Base-by-base conservation (phyloP, 2,113 vertebrate species). In the Petroica traversi region DNA sequence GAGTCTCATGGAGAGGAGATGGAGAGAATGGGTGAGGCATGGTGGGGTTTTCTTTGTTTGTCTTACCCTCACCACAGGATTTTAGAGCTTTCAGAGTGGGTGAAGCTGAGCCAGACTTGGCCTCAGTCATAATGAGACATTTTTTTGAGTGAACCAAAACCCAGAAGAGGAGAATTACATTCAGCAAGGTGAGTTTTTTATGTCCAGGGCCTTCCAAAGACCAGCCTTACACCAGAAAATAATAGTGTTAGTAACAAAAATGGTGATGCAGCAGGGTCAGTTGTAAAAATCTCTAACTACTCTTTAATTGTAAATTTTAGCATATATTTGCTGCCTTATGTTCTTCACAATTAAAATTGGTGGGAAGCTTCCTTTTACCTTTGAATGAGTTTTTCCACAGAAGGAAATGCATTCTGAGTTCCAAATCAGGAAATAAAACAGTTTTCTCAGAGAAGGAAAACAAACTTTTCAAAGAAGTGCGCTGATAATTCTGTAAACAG, bases 321-420 rank as follows among this genome's bases (percentile, higher is more conserved):
- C 4, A 1, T 34, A 0, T 31, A 17, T 82, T 91, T 85, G 38
- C 62, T 54, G 23, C 43, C 8, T 55, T 34, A 4, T 2, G 4
- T 33, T 79, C 33, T 76, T 87, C 29, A 43, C 71, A 22, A 28
- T 64, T 77, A 46, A 75, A 74, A 64, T 12, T 2, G 1, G 3
- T 68, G 28, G 11, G 15, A 14, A 83, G 19, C 24, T 36, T 51
- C 25, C 14, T 91, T 46, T 86, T 28, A 9, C 31, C 12, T 73
- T 31, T 26, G 28, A 84, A 17, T 29, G 34, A 46, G 13, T 68
- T 63, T 59, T 92, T 59, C 46, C 22, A 33, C 54, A 20, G 74
- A 75, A 82, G 29, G 24, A 74, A 74, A 41, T 8, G 12, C 0
- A 0, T 52, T 73, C 5, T 2, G 26, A 55, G 43, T n/a, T 85